Percentiles rank a stretch among this genome's conserved stretches.
Conservation (phyloP, 2,888 invertebrate genomes). For the Tenthredo scrophulariae region DNA sequence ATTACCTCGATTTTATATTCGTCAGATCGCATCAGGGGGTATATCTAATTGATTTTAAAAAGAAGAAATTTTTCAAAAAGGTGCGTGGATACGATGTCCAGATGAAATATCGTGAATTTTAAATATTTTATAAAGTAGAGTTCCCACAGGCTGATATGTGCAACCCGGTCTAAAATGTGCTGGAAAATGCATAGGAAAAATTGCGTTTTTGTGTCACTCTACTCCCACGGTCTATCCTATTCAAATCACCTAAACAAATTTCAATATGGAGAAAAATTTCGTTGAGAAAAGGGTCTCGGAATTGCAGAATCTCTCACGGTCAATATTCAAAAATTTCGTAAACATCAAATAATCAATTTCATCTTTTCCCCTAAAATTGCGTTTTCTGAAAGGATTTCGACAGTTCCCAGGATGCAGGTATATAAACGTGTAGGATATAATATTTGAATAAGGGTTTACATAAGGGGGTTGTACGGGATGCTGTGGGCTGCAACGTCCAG, state of each 20-base stretch:
- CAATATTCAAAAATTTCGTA: conserved; percentile 59
- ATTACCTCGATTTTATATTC: conserved; percentile 24
- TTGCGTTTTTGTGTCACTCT: conserved; percentile 46
- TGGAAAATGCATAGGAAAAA: conserved; percentile 15
- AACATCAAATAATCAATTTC: conserved; percentile 62
- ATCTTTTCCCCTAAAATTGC: conserved; percentile 64
- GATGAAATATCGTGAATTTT: background rate
- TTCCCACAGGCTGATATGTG: conserved; percentile 40
- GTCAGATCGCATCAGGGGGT: background rate
- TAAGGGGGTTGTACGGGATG: conserved; percentile 64
- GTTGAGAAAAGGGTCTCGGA: conserved; percentile 13
- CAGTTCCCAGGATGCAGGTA: conserved; percentile 65
- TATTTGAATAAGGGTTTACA: conserved; percentile 72
- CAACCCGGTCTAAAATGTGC: background rate
- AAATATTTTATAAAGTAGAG: background rate
- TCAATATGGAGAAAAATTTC: conserved; percentile 56
- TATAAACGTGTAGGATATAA: conserved; percentile 59
- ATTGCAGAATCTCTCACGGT: conserved; percentile 65
- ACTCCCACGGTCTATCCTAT: conserved; percentile 65
- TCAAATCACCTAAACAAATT: conserved; percentile 59
- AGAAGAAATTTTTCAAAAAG: background rate
- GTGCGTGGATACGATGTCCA: background rate
- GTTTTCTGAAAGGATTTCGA: conserved; percentile 60
- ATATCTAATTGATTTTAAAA: conserved; percentile 14
- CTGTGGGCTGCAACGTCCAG: conserved; percentile 55